phyloP scores from a whole-genome alignment of 2,888 invertebrate species.

The Oeneis ivallda region DNA sequence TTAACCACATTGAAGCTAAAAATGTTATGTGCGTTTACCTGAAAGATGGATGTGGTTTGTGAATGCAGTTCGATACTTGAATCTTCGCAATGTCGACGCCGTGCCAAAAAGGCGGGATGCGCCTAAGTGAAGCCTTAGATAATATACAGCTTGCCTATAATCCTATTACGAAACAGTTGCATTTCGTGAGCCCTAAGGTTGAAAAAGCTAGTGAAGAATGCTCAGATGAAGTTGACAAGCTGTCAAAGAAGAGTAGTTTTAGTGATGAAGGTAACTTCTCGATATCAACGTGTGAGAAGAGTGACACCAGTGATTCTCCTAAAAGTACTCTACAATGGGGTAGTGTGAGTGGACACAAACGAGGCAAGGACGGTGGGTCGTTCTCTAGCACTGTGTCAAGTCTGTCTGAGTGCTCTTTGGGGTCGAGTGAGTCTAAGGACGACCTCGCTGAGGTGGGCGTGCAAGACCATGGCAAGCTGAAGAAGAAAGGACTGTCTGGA shows the following conservation, averaged over 20 bases:
- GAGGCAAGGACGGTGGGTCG: conserved; percentile 83
- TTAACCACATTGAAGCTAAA: conserved; percentile 28
- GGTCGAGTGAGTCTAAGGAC: conserved; percentile 81
- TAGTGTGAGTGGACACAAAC: conserved; percentile 73
- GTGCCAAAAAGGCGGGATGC: conserved; percentile 80
- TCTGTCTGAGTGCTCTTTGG: conserved; percentile 86
- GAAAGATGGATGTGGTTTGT: conserved; percentile 58
- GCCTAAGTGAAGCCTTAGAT: conserved; percentile 86
- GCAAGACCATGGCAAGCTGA: conserved; percentile 72
- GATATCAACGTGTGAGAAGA: conserved; percentile 76
- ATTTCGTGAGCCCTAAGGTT: conserved; percentile 79
- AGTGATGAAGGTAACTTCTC: conserved; percentile 79
- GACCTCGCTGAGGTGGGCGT: conserved; percentile 57
- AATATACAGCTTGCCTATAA: conserved; percentile 88
- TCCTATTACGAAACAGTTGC: conserved; percentile 87
- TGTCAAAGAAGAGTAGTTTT: conserved; percentile 77
- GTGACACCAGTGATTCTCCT: conserved; percentile 78
- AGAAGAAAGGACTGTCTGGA: conserved; percentile 83
- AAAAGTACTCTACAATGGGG: conserved; percentile 78
- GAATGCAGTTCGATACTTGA: conserved; percentile 48
- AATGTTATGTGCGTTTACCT: conserved; percentile 19
- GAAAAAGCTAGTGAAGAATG: conserved; percentile 61
- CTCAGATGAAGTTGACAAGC: conserved; percentile 66
- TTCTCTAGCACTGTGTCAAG: conserved; percentile 87
- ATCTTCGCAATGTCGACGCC: conserved; percentile 64